These are phyloP conservation scores for Synergus umbraculus DNA, from an alignment of 2,888 invertebrate genomes.

Conservation along the genomic window DNA sequence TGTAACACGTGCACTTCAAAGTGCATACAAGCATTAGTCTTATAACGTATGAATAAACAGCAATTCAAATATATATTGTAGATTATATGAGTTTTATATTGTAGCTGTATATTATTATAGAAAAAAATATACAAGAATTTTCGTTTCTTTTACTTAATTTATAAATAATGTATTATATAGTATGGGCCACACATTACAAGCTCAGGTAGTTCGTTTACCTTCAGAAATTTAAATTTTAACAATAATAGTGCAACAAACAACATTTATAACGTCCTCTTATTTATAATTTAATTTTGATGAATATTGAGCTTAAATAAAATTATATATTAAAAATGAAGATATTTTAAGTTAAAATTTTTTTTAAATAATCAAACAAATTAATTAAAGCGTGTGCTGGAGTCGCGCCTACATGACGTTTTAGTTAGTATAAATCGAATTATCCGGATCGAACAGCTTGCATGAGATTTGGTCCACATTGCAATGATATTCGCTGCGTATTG, in stretches of 20 bases:
- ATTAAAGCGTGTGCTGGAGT: no score
- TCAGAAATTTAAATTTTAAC: no score
- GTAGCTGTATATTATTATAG: neutral
- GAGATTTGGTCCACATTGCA: constrained; percentile 12
- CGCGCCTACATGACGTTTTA: neutral
- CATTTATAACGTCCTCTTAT: no score
- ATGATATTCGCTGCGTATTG: neutral
- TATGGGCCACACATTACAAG: no score
- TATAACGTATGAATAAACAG: constrained; percentile 10
- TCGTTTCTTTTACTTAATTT: neutral
- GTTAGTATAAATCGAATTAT: constrained; percentile 4
- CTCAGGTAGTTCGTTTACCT: no score
- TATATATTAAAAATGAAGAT: no score
- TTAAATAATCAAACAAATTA: no score
- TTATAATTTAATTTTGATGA: no score
- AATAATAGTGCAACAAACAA: no score
- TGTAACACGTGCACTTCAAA: constrained; percentile 42
- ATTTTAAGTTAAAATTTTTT: no score
- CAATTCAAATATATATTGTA: neutral
- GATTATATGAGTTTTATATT: neutral
- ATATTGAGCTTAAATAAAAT: no score
- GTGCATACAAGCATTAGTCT: constrained; percentile 13
- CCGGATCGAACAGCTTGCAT: neutral
- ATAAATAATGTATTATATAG: no score
- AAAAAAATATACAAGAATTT: neutral